Percentiles rank a stretch among this genome's conserved stretches.
Conservation (phyloP, 2,797 vertebrate genomes). For the Gambusia yucatana region DNA sequence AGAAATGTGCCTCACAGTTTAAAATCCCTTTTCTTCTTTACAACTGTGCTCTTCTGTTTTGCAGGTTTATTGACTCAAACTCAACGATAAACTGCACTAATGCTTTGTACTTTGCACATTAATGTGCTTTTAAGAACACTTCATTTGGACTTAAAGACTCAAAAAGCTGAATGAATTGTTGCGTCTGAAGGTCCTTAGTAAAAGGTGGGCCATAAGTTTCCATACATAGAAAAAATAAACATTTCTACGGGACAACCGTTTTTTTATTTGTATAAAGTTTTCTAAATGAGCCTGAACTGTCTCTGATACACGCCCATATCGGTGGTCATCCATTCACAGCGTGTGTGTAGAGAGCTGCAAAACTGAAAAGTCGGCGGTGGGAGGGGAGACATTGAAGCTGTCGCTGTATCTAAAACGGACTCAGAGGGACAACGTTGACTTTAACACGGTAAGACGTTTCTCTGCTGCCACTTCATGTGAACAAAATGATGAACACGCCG, state of each 20-base stretch:
- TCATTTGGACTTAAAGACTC: neutral
- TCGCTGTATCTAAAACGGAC: neutral
- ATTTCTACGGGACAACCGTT: too few species aligned
- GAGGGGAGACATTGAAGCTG: neutral
- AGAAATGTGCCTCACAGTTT: neutral
- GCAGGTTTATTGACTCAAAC: neutral
- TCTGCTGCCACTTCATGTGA: neutral
- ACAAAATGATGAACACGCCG: neutral
- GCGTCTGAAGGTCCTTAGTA: neutral
- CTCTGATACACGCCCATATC: neutral
- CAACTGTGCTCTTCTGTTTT: neutral
- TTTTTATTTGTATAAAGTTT: too few species aligned
- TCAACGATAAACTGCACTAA: neutral
- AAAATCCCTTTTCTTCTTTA: neutral
- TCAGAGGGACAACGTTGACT: neutral
- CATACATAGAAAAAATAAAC: too few species aligned
- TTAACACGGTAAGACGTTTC: slow-evolving; percentile 1
- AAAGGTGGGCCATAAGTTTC: too few species aligned
- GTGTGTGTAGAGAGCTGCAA: neutral
- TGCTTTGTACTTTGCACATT: neutral
- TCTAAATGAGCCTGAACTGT: neutral
- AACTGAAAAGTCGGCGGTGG: neutral
- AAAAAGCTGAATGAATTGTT: neutral
- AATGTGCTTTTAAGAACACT: neutral
- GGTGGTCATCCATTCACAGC: neutral